Base-by-base conservation (phyloP, 2,797 vertebrate species). In the Danio choprae region DNA sequence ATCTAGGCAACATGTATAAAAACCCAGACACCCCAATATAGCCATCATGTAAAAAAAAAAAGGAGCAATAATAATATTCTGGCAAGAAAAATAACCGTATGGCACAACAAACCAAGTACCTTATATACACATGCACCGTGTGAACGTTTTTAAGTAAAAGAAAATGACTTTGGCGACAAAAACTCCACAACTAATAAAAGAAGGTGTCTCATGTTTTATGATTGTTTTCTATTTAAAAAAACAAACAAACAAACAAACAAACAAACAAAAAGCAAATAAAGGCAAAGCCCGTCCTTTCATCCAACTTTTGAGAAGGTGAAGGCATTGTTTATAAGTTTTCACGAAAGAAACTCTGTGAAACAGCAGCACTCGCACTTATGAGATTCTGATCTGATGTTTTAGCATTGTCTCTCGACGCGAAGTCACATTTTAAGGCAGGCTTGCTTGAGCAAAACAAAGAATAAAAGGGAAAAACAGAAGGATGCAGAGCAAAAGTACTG, bases 121-220 rank as follows among this genome's bases (percentile, higher is more conserved):
- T 88, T 92, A 92, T 91, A 85, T 82, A 89, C 84, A 92, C 89
- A 93, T 87, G 92, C 84, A 91, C 86, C 79, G 87, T 89, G 89
- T 87, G 85, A 86, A 88, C 64, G 36, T 48, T 16, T 59, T 29
- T 6, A 20, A 44, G 6, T 8, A 50, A 22, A 48, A 62, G 22
- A 63, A 63, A 63, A 63, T 44, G 0, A 75, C 71, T 58, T 73
- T 73, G 71, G 71, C 87, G 89, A 88, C 85, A 75, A 88, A 83
- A 41, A 1, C 77, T 79, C 79, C 80, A 72, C 75, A 82, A 78
- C 85, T 82, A 74, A 86, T 38, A 38, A 84, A 68, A 86, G 29
- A 90, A 87, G 85, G 86, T 88, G 88, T 88, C 83, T 85, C 46
- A 67, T 87, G 78, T 87, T 38, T 65, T n/a, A 77, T 79, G 76